Conservation (phyloP, 2,888 invertebrate species). For the Autographa gamma region DNA sequence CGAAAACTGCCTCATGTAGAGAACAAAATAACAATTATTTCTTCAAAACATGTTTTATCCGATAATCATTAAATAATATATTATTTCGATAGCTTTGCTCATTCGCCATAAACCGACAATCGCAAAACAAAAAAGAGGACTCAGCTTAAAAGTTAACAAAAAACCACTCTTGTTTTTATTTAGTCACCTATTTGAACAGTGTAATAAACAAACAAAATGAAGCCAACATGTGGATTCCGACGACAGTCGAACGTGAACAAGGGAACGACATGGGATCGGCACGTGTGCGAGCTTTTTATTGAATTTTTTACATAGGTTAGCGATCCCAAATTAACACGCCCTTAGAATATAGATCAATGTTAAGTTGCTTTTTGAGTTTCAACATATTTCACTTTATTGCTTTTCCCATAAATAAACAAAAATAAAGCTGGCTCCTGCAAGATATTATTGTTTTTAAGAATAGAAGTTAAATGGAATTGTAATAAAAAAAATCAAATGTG, state of each 20-base stretch:
- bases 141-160: constrained; percentile 10
- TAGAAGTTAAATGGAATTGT: too few relatives aligned
- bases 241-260: constrained; percentile 39
- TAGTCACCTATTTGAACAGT: constrained; percentile 35
- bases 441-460: not conserved
- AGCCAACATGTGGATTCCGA: constrained; percentile 24
- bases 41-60: too few relatives aligned
- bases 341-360: constrained; percentile 19
- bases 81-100: too few relatives aligned
- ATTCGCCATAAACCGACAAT: too few relatives aligned
- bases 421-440: not conserved
- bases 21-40: too few relatives aligned
- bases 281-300: constrained; percentile 45
- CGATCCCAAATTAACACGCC: constrained; percentile 35
- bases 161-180: constrained; percentile 20
- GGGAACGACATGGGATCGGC: constrained; percentile 36
- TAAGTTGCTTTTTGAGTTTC: constrained; percentile 5
- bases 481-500: too few relatives aligned
- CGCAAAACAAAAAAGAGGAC: not conserved
- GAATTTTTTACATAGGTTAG: constrained; percentile 33
- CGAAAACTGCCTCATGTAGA: too few relatives aligned
- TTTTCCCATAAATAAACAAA: not conserved
- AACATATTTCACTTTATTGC: not conserved
- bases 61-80: too few relatives aligned
- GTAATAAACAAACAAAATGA: constrained; percentile 39